These are phyloP conservation scores for Bucco capensis DNA, from an alignment of 2,113 vertebrate species.

Conservation along the genomic window DNA sequence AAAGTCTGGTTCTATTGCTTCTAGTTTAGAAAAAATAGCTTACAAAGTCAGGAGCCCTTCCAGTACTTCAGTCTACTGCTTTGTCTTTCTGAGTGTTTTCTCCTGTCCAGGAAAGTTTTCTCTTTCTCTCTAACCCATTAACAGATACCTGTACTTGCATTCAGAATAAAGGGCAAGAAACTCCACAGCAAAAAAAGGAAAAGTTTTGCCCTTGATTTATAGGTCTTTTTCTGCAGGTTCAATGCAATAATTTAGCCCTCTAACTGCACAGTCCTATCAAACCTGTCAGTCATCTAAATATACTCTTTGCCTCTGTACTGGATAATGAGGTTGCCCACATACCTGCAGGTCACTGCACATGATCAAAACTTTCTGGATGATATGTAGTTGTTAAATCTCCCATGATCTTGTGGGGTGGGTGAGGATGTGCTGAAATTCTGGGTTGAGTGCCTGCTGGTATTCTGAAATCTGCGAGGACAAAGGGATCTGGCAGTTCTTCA, in stretches of 20 bases:
- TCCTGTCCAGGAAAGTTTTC: background rate
- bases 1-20: background rate
- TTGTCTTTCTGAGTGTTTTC: background rate
- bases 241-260: background rate
- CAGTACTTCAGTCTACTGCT: background rate
- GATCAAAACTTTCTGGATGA: background rate
- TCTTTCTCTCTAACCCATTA: background rate
- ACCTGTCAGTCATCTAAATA: background rate
- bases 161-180: background rate
- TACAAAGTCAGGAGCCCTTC: background rate
- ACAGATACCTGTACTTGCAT: background rate
- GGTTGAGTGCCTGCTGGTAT: background rate
- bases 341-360: fast-evolving
- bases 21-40: background rate
- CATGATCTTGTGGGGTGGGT: fast-evolving
- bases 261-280: background rate
- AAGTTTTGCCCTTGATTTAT: background rate
- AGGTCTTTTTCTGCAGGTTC: background rate
- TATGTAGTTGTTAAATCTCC: background rate
- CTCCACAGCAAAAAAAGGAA: background rate
- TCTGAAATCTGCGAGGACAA: background rate
- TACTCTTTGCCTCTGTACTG: background rate
- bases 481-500: background rate
- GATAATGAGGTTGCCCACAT: background rate
- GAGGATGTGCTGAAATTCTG: background rate